Evolutionary conservation across 2,888 invertebrate species (phyloP), one percentile per base, ranked within the genome.

Genomic region (Temnothorax ravouxi): DNA sequence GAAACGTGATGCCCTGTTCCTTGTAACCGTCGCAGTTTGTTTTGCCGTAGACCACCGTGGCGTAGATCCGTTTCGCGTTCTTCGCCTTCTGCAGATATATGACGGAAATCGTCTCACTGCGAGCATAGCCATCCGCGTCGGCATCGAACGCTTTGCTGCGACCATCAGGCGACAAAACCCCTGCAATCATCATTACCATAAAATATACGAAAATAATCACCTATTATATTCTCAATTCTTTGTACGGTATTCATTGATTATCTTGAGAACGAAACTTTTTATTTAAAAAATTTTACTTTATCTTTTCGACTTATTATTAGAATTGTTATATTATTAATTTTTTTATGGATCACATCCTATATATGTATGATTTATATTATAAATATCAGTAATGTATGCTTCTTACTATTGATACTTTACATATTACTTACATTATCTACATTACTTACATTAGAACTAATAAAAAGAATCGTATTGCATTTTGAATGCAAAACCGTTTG

Each of bases 131-230:
- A 91, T 97, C 96, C 25, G 97, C 98, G 72, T 96, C 96, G 87
- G 97, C 97, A 95, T 99, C 99, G 93, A 99, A 99, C 61, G 98
- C 97, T 93, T 98, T 98, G 95, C 99, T 99, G 71, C 96, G 96
- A 0, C 99, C 99, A 87, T 99, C 98, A 0, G 96, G 95, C 2
- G 99, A 97, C 5, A 99, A 95, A 92, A 98, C 97, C 83, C 97
- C 97, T 94, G 34, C 21, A 50, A 72, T 41, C 11, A 83, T 76
- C 3, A 38, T 18, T 34, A 41, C 18, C 2, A 38, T 18, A 29
- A 74, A 38, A 38, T 47, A 54, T 75, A 47, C 2, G 8, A 47
- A 61, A 74, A 61, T 44, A 61, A 47, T 74, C 44, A 11, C 4
- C 15, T 38, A 56, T 18, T 44, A 44, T 44, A 47, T 66, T 1